Base-by-base conservation (phyloP, 2,888 invertebrate genomes). In the Dinocampus coccinellae region DNA sequence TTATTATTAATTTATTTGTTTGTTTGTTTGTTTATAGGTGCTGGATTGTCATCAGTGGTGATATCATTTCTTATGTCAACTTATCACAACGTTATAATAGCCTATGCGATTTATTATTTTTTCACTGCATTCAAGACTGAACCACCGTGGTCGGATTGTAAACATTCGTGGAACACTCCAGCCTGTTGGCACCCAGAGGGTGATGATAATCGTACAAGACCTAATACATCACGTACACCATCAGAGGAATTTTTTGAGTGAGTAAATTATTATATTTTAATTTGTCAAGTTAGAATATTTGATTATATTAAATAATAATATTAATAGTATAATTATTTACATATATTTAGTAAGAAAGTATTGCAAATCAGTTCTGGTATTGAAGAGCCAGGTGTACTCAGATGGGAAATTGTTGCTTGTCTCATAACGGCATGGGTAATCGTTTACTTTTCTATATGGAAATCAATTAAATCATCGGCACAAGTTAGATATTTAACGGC, bases 401-500 rank as follows among this genome's bases (percentile, higher is more conserved):
- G 96, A 81, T 96, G 96, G 95, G 96, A 97, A 84, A 89, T 98
- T 73, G 93, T 96, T 34, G 93, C 96, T 61, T 96, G 97, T 83
- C 90, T 98, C 69, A 91, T 97, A 66, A 93, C 95, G 81, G 96
- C 97, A 76, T 98, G 98, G 98, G 91, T 97, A 75, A 89, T 98
- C 81, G 96, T 98, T 68, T 98, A 98, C 89, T 96, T 98, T 88
- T 96, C 97, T 78, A 93, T 98, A 64, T 98, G 97, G 96, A 98
- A 97, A 89, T 97, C 97, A 76, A 95, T 97, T 73, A 95, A 95
- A 86, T 96, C 97, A n/a, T 97, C 97, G 63, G 95, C 95, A 39
- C 86, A 92, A 90, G 92, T 97, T 67, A 93, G 97, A 78, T 97
- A 97, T 88, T 93, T 97, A 84, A 97, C 97, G 33, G 97, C 97